Conservation (phyloP, 2,113 vertebrate genomes). For the Holacanthus passer region DNA sequence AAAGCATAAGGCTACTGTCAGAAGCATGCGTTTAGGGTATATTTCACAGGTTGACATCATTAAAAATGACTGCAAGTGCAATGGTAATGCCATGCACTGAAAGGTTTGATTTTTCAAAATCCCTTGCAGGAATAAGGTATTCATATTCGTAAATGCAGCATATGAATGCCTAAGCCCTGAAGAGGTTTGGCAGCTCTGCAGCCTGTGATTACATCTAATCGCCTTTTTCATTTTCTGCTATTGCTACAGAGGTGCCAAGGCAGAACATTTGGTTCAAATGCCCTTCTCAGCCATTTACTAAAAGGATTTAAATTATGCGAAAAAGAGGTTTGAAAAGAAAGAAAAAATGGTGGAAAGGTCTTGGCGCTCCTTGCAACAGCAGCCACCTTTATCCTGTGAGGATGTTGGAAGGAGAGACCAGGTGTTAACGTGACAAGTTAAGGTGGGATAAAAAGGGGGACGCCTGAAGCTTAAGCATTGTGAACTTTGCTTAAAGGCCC, state of each 20-base stretch:
- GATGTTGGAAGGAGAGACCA: conserved; percentile 81
- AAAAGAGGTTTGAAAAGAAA: conserved; percentile 62
- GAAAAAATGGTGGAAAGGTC: conserved; percentile 73
- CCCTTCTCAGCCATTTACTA: conserved; percentile 67
- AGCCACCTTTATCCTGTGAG: conserved; percentile 76
- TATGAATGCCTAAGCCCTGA: conserved; percentile 76
- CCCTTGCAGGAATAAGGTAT: conserved; percentile 70
- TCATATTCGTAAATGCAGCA: conserved; percentile 66
- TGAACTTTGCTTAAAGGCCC: conserved; percentile 78
- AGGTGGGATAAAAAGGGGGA: conserved; percentile 67
- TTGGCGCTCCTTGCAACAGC: conserved; percentile 83
- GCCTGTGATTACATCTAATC: conserved; percentile 65
- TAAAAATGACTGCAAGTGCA: conserved; percentile 73
- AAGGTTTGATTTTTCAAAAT: conserved; percentile 45
- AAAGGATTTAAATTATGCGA: conserved; percentile 63
- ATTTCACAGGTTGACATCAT: conserved; percentile 46
- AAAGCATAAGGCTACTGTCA: conserved; percentile 35
- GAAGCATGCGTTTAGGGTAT: conserved; percentile 67
- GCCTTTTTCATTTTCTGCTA: conserved; percentile 58
- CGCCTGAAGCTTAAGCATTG: conserved; percentile 83
- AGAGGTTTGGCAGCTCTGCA: conserved; percentile 78
- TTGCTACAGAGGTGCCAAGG: conserved; percentile 76
- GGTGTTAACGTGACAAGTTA: conserved; percentile 73
- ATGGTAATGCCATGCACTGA: conserved; percentile 79
- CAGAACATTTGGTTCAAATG: conserved; percentile 71